A percentile compares a stretch with the other conserved stretches of the same genome.
Conservation (phyloP, 1,140 invertebrate species). For the Tetraneura akinire region DNA sequence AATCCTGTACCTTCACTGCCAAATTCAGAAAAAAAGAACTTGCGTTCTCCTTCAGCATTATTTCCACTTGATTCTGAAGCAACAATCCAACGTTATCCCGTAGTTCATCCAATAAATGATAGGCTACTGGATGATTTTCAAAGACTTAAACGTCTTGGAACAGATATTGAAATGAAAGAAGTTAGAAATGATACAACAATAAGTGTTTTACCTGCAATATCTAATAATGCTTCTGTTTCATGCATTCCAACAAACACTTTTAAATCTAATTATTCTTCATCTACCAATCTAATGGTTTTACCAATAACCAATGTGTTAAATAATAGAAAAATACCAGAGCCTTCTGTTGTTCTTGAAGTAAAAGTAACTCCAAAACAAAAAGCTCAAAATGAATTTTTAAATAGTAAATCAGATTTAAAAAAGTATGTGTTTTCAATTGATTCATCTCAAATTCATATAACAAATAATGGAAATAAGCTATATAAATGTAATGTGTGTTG, state of each 20-base stretch:
- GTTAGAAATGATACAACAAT: slow-evolving; percentile 29
- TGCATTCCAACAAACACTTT: slow-evolving; percentile 31
- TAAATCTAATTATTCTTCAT: slow-evolving; percentile 14
- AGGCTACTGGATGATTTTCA: slow-evolving; percentile 52
- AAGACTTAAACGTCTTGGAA: slow-evolving; percentile 54
- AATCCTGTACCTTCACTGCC: background rate
- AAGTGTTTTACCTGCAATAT: slow-evolving; percentile 15
- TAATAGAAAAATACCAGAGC: slow-evolving; percentile 45
- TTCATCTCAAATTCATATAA: slow-evolving; percentile 13
- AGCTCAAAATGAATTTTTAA: slow-evolving; percentile 4
- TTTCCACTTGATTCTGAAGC: slow-evolving; percentile 42
- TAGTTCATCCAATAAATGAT: slow-evolving; percentile 31
- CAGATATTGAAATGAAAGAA: slow-evolving; percentile 54
- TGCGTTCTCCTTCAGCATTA: slow-evolving; percentile 33
- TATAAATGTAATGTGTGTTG: slow-evolving; percentile 64
- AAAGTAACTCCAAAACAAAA: slow-evolving; percentile 28
- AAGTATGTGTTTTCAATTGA: slow-evolving; percentile 40
- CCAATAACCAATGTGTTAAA: slow-evolving; percentile 46
- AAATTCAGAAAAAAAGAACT: slow-evolving; percentile 32
- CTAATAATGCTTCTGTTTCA: slow-evolving; percentile 24
- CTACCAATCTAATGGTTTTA: slow-evolving; percentile 7
- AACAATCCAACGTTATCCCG: slow-evolving; percentile 44
- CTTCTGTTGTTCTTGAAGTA: slow-evolving; percentile 39
- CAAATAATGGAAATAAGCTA: slow-evolving; percentile 58
- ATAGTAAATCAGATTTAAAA: slow-evolving; percentile 5